Percentiles rank a stretch among this genome's conserved stretches.
Evolutionary conservation across 2,113 vertebrate genomes (phyloP).

Genomic region (Columba livia): DNA sequence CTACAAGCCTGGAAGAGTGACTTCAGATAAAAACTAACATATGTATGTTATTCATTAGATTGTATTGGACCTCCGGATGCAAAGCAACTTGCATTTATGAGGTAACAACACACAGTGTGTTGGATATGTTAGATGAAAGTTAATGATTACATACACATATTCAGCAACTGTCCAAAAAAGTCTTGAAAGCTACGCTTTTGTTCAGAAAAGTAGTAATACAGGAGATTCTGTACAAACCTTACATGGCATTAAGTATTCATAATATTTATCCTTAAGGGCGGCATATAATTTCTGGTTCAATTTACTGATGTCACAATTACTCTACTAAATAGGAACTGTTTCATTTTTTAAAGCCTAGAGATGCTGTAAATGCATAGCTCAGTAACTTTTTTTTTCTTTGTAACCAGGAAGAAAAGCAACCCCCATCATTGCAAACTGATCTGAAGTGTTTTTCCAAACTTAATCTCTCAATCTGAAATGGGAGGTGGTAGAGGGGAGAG

Average conservation of each 20-base stretch:
- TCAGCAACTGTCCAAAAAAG: neutral
- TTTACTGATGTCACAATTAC: neutral
- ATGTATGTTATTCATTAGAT: neutral
- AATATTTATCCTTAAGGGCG: fast-evolving
- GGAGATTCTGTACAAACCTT: neutral
- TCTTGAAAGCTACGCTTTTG: neutral
- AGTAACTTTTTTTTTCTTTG: neutral
- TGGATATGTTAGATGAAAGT: neutral
- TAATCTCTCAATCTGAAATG: neutral
- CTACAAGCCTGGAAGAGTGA: neutral
- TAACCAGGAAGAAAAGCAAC: neutral
- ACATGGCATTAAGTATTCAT: neutral
- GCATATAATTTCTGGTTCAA: neutral
- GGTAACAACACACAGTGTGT: neutral
- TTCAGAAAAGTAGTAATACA: neutral
- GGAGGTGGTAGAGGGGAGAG: neutral
- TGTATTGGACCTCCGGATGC: neutral
- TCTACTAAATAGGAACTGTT: neutral
- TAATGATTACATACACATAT: neutral
- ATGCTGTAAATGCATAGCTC: fast-evolving
- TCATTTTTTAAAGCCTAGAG: neutral
- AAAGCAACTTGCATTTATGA: neutral
- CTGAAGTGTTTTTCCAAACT: neutral
- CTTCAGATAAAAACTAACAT: neutral
- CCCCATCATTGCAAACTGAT: fast-evolving